A percentile compares a stretch with the other conserved stretches of the same genome.
Evolutionary conservation across 2,113 vertebrate genomes (phyloP).

Genomic region (Zosterops hypoxanthus): DNA sequence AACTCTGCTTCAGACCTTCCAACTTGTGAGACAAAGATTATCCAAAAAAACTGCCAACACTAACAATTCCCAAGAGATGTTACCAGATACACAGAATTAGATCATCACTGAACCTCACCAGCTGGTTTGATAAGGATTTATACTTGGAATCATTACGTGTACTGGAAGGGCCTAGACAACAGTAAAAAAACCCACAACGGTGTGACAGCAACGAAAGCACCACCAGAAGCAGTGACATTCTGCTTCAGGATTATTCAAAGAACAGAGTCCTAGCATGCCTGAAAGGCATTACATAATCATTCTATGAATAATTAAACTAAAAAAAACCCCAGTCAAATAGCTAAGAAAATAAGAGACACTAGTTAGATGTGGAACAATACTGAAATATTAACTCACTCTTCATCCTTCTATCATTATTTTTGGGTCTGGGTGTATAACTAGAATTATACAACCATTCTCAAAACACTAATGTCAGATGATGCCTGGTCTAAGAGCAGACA

Average conservation of each 20-base stretch:
- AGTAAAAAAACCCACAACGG: neutral
- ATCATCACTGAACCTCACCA: neutral
- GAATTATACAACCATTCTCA: neutral
- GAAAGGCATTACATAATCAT: slow-evolving; percentile 19
- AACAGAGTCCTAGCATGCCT: neutral
- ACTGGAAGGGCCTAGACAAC: neutral
- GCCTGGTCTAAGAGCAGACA: neutral
- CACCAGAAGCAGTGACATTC: neutral
- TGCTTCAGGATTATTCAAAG: neutral
- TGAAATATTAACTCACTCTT: neutral
- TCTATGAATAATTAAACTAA: slow-evolving; percentile 13
- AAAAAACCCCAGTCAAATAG: neutral
- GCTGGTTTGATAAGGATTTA: neutral
- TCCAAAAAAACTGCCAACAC: neutral
- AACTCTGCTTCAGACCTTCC: neutral
- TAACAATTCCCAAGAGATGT: neutral
- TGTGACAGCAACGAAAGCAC: neutral
- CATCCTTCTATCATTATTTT: neutral
- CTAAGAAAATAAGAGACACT: neutral
- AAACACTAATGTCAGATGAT: neutral
- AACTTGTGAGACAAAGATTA: neutral
- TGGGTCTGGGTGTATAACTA: neutral
- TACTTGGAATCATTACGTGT: neutral
- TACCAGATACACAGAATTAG: neutral
- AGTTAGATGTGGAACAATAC: neutral